phyloP scores from a whole-genome alignment of 2,888 invertebrate genomes.

The Autographa pulchrina region DNA sequence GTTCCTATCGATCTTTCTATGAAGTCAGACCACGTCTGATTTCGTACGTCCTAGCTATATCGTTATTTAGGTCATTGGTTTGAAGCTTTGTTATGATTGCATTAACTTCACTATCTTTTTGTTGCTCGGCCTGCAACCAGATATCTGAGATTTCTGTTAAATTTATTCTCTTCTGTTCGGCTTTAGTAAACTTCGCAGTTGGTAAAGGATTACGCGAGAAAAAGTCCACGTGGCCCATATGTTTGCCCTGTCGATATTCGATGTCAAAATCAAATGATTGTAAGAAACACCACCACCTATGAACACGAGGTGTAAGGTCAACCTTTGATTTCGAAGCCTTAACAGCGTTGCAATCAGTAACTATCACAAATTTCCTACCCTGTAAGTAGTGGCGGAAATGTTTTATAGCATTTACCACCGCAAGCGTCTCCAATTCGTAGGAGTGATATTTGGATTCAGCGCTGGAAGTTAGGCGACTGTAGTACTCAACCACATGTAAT shows the following conservation, averaged over 20 bases:
- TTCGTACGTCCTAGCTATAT: no score
- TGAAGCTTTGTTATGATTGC: no score
- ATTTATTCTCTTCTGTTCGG: no score
- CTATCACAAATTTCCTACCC: not conserved
- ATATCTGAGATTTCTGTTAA: no score
- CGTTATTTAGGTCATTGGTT: no score
- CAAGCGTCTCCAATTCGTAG: not conserved
- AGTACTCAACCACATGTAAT: slow-evolving; percentile 9
- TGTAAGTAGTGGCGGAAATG: slow-evolving; percentile 6
- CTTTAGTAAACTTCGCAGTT: no score
- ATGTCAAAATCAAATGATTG: slow-evolving; percentile 17
- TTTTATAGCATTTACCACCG: slow-evolving; percentile 2
- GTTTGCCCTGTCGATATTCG: not conserved
- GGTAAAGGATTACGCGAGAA: no score
- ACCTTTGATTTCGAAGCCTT: slow-evolving; percentile 6
- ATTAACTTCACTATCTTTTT: no score
- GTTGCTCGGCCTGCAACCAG: no score
- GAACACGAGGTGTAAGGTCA: slow-evolving; percentile 9
- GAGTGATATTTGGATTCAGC: slow-evolving; percentile 1
- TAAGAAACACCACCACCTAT: slow-evolving; percentile 21
- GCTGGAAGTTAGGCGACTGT: slow-evolving; percentile 8
- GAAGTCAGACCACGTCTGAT: no score
- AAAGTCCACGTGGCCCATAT: no score
- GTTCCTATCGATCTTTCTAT: not conserved
- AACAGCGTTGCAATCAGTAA: not conserved